Evolutionary conservation across 2,888 invertebrate species (phyloP).

Genomic region (Heteromurus nitidus): DNA sequence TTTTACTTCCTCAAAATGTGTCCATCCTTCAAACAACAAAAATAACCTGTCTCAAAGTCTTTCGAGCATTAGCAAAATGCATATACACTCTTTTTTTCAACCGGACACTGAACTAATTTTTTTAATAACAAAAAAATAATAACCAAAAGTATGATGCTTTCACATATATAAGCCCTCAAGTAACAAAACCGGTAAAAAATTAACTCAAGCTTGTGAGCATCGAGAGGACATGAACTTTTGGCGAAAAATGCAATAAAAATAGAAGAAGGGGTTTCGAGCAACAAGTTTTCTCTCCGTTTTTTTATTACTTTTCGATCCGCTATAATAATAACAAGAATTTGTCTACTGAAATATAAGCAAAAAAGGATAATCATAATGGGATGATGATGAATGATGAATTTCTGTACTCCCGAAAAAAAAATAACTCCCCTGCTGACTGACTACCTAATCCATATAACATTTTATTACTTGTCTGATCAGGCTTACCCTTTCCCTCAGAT

Average conservation of each 20-base stretch:
- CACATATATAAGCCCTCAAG: too few species aligned
- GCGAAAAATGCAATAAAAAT: conserved; percentile 34
- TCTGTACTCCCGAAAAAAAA: conserved; percentile 10
- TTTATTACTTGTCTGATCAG: conserved; percentile 30
- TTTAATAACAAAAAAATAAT: too few species aligned
- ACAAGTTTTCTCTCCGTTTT: conserved; percentile 57
- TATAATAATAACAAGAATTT: conserved; percentile 65
- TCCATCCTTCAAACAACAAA: not conserved
- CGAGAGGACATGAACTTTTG: conserved; percentile 66
- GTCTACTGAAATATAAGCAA: conserved; percentile 47
- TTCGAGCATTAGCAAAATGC: too few species aligned
- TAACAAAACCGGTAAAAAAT: not conserved
- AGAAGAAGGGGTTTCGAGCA: conserved; percentile 29
- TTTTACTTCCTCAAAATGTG: conserved; percentile 4
- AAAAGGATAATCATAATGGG: conserved; percentile 30
- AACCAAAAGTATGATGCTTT: too few species aligned
- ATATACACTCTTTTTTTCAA: too few species aligned
- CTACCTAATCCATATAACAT: conserved; percentile 18
- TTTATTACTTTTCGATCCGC: conserved; percentile 62
- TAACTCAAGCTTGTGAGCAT: not conserved
- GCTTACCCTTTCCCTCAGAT: conserved; percentile 50
- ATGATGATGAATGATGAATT: not conserved
- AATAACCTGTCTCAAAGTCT: conserved; percentile 7
- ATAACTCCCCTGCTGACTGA: conserved; percentile 37
- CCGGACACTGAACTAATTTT: conserved; percentile 1